Conservation (phyloP, 2,113 vertebrate genomes). For the Anser cygnoides region DNA sequence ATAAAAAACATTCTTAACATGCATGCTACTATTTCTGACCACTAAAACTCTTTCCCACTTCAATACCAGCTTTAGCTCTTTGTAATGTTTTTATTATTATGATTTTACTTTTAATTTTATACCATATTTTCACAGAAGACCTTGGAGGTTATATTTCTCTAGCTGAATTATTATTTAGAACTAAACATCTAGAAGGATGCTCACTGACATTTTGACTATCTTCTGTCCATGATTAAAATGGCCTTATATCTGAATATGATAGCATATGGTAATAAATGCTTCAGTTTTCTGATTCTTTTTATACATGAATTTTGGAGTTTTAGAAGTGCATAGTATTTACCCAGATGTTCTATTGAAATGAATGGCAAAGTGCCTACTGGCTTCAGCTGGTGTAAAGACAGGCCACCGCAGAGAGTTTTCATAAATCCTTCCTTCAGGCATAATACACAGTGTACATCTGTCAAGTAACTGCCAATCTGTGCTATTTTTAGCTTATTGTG, state of each 20-base stretch:
- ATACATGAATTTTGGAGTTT: neutral
- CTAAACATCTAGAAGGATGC: neutral
- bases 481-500: neutral
- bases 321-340: neutral
- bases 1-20: neutral
- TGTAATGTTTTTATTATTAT: no score
- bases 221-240: neutral
- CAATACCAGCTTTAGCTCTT: neutral
- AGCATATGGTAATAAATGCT: neutral
- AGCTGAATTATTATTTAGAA: neutral
- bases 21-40: neutral
- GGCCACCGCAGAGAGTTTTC: neutral
- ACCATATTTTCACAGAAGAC: neutral
- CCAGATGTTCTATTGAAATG: slow-evolving; percentile 8
- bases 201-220: neutral
- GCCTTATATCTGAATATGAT: neutral
- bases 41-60: neutral
- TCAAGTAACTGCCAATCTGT: neutral
- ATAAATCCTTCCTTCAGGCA: neutral
- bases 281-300: neutral
- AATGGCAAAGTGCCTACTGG: neutral
- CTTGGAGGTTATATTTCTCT: neutral
- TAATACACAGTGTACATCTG: neutral
- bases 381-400: neutral
- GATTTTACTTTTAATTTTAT: neutral